Conservation (phyloP, 2,113 vertebrate species). For the Microcebus jonahi region DNA sequence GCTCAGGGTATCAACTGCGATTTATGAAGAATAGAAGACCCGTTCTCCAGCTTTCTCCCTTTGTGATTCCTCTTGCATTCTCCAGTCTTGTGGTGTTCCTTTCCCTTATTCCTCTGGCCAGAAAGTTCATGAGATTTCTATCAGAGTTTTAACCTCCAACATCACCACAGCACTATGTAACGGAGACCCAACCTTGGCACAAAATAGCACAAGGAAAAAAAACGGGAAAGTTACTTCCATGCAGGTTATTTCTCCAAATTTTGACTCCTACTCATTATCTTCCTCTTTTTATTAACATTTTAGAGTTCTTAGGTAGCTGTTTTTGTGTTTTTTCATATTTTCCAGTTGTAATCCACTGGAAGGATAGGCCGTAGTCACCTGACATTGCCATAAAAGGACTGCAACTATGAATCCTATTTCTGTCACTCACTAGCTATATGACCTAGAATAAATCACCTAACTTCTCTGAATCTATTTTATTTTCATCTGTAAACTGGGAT, state of each 20-base stretch:
- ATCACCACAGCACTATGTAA: not conserved
- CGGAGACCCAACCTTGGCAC: not conserved
- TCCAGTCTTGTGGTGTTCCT: not conserved
- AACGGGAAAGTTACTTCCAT: not conserved
- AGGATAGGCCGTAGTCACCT: not conserved
- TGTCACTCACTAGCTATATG: not conserved
- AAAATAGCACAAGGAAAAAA: not conserved
- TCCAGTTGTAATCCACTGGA: not conserved
- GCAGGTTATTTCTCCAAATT: not conserved
- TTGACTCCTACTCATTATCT: not conserved
- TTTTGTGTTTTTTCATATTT: not conserved
- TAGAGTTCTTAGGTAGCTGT: not conserved
- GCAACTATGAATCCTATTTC: not conserved
- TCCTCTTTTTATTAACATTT: not conserved
- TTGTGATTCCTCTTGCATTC: not conserved
- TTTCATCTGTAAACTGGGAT: not conserved
- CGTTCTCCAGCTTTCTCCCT: not conserved
- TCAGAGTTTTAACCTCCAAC: not conserved
- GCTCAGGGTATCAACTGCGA: not conserved
- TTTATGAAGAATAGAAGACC: not conserved
- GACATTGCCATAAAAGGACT: not conserved
- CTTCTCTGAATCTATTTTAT: conserved; percentile 5
- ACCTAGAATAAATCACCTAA: not conserved
- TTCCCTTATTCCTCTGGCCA: not conserved
- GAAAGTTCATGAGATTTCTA: not conserved